A percentile compares a stretch with the other conserved stretches of the same genome.
phyloP scores from a whole-genome alignment of 2,888 invertebrate species.

The Chironomus tentans region DNA sequence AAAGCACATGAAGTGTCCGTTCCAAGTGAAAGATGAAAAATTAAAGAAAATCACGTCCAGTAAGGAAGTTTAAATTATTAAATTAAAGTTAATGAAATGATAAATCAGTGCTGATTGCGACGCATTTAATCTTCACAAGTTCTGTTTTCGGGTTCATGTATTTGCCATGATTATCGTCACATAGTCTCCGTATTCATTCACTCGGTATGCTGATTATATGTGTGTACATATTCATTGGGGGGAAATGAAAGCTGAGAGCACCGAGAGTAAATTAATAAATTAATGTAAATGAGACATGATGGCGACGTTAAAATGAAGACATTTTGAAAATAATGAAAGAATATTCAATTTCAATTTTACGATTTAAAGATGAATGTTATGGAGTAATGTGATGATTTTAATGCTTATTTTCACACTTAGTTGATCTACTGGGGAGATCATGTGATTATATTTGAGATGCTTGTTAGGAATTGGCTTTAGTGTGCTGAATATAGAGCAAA shows the following conservation, averaged over 20 bases:
- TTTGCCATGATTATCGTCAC: background rate
- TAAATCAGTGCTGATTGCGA: conserved; percentile 21
- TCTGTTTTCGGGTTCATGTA: background rate
- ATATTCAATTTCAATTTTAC: no score
- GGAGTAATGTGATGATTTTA: no score
- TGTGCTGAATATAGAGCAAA: no score
- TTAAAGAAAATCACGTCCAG: background rate
- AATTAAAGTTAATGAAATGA: conserved; percentile 24
- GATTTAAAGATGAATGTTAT: no score
- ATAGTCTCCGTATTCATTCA: background rate
- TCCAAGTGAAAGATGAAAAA: background rate
- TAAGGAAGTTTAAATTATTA: conserved; percentile 7
- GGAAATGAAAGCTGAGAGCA: background rate
- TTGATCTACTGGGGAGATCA: no score
- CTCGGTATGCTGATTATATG: no score
- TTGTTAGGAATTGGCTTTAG: background rate
- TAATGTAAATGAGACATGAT: background rate
- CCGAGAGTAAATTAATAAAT: background rate
- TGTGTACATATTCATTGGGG: no score
- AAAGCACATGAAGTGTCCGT: background rate
- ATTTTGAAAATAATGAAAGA: background rate
- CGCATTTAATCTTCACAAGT: background rate
- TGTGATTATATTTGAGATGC: no score
- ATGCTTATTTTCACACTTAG: no score
- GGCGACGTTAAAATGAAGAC: background rate